Percentiles rank a stretch among this genome's conserved stretches.
Evolutionary conservation across 2,888 invertebrate species (phyloP).

Genomic region (Pecten maximus): DNA sequence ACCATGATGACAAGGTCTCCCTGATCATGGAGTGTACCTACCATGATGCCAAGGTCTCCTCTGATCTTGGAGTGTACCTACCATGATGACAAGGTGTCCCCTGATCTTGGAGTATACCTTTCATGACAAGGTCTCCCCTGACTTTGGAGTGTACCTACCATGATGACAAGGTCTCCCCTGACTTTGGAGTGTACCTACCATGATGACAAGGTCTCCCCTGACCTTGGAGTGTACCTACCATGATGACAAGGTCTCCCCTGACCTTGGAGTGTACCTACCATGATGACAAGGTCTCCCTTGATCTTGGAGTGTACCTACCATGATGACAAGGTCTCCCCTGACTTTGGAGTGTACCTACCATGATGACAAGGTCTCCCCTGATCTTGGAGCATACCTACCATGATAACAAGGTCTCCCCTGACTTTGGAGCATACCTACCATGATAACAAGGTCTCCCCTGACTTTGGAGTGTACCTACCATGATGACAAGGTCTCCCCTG

Average conservation of each 20-base stretch:
- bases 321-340: not conserved
- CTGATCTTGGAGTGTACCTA: not conserved
- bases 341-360: not conserved
- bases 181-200: not conserved
- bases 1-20: not conserved
- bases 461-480: not conserved
- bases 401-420: not conserved
- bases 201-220: not conserved
- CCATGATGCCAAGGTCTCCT: not conserved
- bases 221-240: not conserved
- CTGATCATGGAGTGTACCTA: not conserved
- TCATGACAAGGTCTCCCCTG: not conserved
- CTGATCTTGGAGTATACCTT: not conserved
- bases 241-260: not conserved
- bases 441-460: not conserved
- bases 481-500: not conserved
- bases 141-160: not conserved
- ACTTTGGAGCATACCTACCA: not conserved
- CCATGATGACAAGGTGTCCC: not conserved
- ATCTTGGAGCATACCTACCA: not conserved
- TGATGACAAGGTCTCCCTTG: not conserved
- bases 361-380: not conserved
- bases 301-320: not conserved
- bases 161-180: not conserved
- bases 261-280: not conserved